Base-by-base conservation (phyloP, 2,113 vertebrate species). In the Oostethus manadensis region DNA sequence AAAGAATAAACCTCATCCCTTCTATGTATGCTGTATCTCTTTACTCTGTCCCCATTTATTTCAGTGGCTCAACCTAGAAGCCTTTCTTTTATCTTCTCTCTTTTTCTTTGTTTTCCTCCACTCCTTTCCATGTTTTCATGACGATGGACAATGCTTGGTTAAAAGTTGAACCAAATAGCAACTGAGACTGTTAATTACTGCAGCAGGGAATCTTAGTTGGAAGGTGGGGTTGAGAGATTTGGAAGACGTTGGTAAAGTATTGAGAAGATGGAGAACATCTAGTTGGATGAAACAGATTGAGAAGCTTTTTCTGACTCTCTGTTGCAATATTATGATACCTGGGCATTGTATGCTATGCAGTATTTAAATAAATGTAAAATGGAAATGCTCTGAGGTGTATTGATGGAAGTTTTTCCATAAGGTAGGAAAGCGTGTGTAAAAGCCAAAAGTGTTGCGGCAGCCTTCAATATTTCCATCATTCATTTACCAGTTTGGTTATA, bases 1-100 rank as follows among this genome's bases (percentile, higher is more conserved):
- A 50, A 42, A 42, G 35, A 47, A 96, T 95, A 97, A 98, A 97
- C 85, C 83, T 88, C 90, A 89, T 89, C 83, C 86, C 81, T 87
- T 88, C 85, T 82, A 76, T 89, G 81, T 88, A 83, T 70, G 61
- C 84, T 83, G 69, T 79, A 81, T 87, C 84, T 87, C 78, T 82
- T 84, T 78, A 63, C 82, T 85, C 67, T 88, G 7, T 65, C 59
- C 74, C 49, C 76, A 68, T 84, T 84, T 76, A 70, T 85, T 83
- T 76, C 64, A 40, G 75, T 79, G 73, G 84, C 29, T 33, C 29
- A 82, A 78, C 56, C 59, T 54, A 66, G 56, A 76, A 77, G 78
- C 71, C 74, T 70, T 14, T 68, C 17, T 67, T 74, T 68, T 79
- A 64, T 58, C 23, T 73, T 61, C 48, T 75, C 56, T 44, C 74